phyloP scores from a whole-genome alignment of 2,888 invertebrate genomes.

The Calameuta idolon region DNA sequence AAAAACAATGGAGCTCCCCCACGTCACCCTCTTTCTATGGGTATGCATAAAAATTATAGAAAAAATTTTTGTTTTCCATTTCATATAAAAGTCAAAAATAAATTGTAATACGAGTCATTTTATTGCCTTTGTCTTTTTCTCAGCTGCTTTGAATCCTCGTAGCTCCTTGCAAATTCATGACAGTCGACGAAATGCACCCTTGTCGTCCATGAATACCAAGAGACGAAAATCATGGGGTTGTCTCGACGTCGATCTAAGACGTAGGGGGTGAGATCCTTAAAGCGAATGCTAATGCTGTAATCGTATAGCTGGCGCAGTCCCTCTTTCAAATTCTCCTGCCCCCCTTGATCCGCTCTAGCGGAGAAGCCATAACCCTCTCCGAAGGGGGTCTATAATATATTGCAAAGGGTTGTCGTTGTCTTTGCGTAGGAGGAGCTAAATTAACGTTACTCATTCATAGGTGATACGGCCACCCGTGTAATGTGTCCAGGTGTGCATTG shows the following conservation, averaged over 20 bases:
- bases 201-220: slow-evolving; percentile 35
- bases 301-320: background rate
- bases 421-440: slow-evolving; percentile 28
- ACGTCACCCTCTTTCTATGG: background rate
- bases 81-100: background rate
- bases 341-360: background rate
- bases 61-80: too few species aligned
- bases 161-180: background rate
- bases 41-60: background rate
- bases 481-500: background rate
- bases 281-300: background rate
- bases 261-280: background rate
- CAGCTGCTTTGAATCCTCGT: background rate
- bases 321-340: slow-evolving; percentile 26
- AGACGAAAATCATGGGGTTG: slow-evolving; percentile 30
- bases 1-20: background rate
- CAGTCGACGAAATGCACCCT: slow-evolving; percentile 11
- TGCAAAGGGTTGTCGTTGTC: slow-evolving; percentile 44
- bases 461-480: slow-evolving; percentile 18
- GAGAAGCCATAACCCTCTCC: background rate
- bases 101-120: background rate
- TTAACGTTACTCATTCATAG: slow-evolving; percentile 41
- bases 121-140: background rate
- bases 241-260: slow-evolving; percentile 23
- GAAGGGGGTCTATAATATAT: slow-evolving; percentile 33